Conservation (phyloP, 2,113 vertebrate species). For the Steatornis caripensis region DNA sequence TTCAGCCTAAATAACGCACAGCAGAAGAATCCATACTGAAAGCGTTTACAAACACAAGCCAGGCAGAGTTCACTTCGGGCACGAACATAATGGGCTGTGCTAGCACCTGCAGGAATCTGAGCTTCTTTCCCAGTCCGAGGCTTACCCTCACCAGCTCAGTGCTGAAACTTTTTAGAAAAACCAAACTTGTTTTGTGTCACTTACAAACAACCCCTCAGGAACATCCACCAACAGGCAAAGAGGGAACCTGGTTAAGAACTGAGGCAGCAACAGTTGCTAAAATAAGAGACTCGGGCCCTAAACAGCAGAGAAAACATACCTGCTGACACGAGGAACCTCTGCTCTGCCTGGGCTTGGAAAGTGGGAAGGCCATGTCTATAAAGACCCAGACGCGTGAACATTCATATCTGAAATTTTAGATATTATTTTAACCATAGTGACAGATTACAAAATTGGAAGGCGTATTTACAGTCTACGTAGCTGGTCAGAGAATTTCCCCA, state of each 20-base stretch:
- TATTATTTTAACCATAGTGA: not conserved
- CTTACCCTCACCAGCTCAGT: not conserved
- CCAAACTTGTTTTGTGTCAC: not conserved
- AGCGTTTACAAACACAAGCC: not conserved
- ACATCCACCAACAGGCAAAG: not conserved
- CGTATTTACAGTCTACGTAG: not conserved
- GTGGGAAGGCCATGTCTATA: fast-evolving
- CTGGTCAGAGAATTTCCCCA: not conserved
- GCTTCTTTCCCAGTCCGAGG: not conserved
- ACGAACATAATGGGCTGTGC: fast-evolving
- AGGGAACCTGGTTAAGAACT: not conserved
- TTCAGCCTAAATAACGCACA: not conserved
- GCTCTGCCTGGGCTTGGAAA: not conserved
- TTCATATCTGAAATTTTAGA: not conserved
- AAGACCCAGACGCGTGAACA: not conserved
- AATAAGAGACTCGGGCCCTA: not conserved
- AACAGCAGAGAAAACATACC: not conserved
- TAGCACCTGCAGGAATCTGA: not conserved
- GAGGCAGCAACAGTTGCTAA: not conserved
- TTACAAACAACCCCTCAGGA: not conserved
- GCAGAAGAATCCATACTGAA: not conserved
- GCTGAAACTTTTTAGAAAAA: not conserved
- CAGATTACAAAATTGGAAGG: not conserved
- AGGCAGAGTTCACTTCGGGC: not conserved
- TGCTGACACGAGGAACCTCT: not conserved